phyloP scores from a whole-genome alignment of 35 echinoderm and acorn worm genomes.

The Heliocidaris erythrogramma region DNA sequence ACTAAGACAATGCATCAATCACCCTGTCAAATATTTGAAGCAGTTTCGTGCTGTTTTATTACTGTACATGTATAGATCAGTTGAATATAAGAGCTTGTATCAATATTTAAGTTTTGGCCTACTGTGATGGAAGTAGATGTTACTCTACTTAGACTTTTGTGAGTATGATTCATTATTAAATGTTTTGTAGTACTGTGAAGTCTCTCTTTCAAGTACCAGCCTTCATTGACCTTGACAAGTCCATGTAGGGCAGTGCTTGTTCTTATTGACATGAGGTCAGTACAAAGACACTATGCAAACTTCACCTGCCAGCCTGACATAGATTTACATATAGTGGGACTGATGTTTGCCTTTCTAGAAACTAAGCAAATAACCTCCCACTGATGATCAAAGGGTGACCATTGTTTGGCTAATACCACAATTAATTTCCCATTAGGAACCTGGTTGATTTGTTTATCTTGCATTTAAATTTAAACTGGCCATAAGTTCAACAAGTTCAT shows the following conservation, averaged over 20 bases:
- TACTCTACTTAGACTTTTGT: neutral
- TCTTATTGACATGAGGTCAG: neutral
- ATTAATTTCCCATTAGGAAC: conserved; percentile 38
- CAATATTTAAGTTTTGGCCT: no score
- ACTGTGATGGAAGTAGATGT: neutral
- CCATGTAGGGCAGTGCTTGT: neutral
- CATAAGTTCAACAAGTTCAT: neutral
- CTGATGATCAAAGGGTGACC: neutral
- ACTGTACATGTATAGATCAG: no score
- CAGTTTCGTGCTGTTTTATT: no score
- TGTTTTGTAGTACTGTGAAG: neutral
- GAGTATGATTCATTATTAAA: neutral
- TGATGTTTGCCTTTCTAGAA: neutral
- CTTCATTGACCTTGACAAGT: neutral
- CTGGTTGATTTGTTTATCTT: conserved; percentile 11
- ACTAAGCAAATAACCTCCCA: neutral
- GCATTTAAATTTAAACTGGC: neutral
- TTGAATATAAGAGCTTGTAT: no score
- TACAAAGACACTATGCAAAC: neutral
- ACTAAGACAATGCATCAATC: no score
- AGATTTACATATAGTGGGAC: conserved; percentile 17
- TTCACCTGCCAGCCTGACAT: neutral
- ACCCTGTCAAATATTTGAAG: no score
- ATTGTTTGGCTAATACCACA: conserved; percentile 34
- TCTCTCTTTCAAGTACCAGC: neutral